phyloP scores from a whole-genome alignment of 30 jellyfish, hydroid and myxozoan species.

The Pseudorhiza aurosa region DNA sequence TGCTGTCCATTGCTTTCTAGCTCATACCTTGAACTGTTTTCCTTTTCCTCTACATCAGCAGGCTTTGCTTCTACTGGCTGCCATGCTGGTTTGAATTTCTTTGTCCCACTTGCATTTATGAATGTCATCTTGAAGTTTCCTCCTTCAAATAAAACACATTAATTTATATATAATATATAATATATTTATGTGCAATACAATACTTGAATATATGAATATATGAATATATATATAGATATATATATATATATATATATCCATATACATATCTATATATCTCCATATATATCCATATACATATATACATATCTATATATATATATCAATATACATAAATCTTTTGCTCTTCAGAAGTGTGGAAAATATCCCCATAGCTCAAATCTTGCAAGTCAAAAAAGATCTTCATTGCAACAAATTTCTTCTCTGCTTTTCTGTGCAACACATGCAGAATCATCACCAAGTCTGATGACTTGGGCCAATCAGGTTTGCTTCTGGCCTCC shows the following conservation, averaged over 20 bases:
- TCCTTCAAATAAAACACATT: conserved; percentile 6
- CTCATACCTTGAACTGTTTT: conserved; percentile 3
- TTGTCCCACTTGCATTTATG: conserved; percentile 46
- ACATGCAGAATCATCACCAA: too few species aligned
- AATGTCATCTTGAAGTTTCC: conserved; percentile 67
- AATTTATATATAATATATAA: not conserved
- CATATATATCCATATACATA: too few species aligned
- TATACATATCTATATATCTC: too few species aligned
- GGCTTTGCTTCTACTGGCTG: conserved; percentile 36
- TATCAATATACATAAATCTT: too few species aligned
- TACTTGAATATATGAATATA: not conserved
- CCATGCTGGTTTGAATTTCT: conserved; percentile 76
- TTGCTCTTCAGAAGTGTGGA: not conserved
- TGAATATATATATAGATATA: too few species aligned
- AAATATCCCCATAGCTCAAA: not conserved
- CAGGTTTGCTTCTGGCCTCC: too few species aligned
- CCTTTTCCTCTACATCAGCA: conserved; percentile 12
- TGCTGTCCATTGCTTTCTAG: not conserved
- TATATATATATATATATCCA: too few species aligned
- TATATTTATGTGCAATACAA: not conserved
- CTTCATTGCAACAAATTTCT: too few species aligned
- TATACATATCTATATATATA: too few species aligned
- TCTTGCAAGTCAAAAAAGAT: not conserved
- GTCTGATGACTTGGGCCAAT: too few species aligned
- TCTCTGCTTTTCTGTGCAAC: too few species aligned